A percentile compares a stretch with the other conserved stretches of the same genome.
These are phyloP conservation scores for Rhombomys opimus DNA, from an alignment of 2,113 vertebrate species.

Conservation along the genomic window DNA sequence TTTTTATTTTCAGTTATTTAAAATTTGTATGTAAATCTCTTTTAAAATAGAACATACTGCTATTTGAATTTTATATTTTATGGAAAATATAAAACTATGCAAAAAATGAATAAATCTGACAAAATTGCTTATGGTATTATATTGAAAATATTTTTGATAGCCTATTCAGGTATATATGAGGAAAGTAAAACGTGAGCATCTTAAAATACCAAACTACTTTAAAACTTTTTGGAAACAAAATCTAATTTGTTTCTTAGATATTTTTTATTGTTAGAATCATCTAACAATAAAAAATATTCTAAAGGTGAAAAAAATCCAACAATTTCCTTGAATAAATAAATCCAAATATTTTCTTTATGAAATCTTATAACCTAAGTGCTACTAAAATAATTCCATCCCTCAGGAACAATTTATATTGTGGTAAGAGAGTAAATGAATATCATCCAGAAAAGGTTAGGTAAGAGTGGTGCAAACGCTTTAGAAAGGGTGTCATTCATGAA, in stretches of 20 bases:
- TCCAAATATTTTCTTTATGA: constrained; percentile 34
- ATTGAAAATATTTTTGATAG: neutral
- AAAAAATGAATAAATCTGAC: constrained; percentile 11
- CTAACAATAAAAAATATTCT: neutral
- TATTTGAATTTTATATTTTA: constrained; percentile 28
- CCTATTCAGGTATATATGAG: neutral
- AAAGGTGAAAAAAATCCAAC: neutral
- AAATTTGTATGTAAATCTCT: constrained; percentile 20
- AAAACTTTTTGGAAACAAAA: constrained; percentile 48
- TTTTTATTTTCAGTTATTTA: constrained; percentile 56
- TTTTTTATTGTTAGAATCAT: neutral
- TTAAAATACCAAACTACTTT: neutral
- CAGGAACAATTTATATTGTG: neutral
- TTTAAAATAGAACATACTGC: constrained; percentile 28
- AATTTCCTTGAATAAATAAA: neutral
- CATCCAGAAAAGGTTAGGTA: neutral
- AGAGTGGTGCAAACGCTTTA: neutral
- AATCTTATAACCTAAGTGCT: neutral
- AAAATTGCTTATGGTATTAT: neutral
- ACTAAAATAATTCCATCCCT: neutral
- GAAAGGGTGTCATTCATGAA: neutral
- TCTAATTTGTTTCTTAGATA: neutral
- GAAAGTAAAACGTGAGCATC: constrained; percentile 48
- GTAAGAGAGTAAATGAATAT: neutral
- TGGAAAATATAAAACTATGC: neutral